Percentiles rank a stretch among this genome's conserved stretches.
Conservation (phyloP, 1,140 invertebrate genomes). For the Drosophila kohkoa region DNA sequence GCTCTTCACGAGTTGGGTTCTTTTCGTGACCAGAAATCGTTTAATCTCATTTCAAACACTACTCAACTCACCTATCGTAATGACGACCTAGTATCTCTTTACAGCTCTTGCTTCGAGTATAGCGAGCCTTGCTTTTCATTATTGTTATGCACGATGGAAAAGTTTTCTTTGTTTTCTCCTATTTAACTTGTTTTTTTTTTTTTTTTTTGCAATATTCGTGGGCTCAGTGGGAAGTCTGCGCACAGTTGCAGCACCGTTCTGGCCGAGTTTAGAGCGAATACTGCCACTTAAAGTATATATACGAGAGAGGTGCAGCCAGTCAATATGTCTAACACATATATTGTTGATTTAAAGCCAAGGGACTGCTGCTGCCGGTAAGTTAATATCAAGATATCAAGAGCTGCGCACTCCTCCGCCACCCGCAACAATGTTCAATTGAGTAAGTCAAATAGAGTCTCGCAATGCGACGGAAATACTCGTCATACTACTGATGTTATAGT, state of each 20-base stretch:
- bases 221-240: not conserved
- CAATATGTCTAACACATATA: conserved; percentile 42
- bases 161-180: not conserved
- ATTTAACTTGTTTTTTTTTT: not conserved
- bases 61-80: conserved; percentile 58
- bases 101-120: conserved; percentile 79
- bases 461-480: conserved; percentile 26
- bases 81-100: conserved; percentile 69
- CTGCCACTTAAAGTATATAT: conserved; percentile 43
- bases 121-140: conserved; percentile 77
- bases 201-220: not conserved
- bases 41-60: not conserved
- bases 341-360: conserved; percentile 49
- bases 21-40: not conserved
- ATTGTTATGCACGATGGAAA: conserved; percentile 7
- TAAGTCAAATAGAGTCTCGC: conserved; percentile 26
- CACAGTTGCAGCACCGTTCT: conserved; percentile 33
- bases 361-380: conserved; percentile 47
- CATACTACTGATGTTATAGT: conserved; percentile 14
- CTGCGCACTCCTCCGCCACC: not conserved
- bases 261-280: conserved; percentile 48
- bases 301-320: conserved; percentile 44
- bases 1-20: too few species aligned
- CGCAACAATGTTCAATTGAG: conserved; percentile 1
- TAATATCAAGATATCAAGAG: conserved; percentile 38